These are phyloP conservation scores for Epistrophe grossulariae DNA, from an alignment of 2,888 invertebrate genomes.

Conservation along the genomic window DNA sequence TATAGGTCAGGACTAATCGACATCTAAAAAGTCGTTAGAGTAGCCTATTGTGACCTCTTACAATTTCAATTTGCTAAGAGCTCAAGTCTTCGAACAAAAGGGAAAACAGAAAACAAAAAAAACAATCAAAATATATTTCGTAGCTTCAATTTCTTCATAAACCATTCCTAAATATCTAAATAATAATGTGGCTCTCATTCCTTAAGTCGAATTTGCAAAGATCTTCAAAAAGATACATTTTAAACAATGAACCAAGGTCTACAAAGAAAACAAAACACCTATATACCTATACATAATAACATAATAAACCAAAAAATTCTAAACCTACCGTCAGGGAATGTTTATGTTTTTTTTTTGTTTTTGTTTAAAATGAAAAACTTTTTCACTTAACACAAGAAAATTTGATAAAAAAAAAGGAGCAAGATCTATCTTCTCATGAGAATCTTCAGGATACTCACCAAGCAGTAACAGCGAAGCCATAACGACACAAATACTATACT, in stretches of 20 bases:
- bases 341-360: slow-evolving; percentile 15
- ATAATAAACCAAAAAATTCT: slow-evolving; percentile 39
- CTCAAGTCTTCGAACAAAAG: background rate
- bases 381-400: slow-evolving; percentile 75
- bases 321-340: slow-evolving; percentile 30
- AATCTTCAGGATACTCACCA: slow-evolving; percentile 13
- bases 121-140: slow-evolving; percentile 7
- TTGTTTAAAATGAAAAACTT: slow-evolving; percentile 58
- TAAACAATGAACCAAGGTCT: slow-evolving; percentile 25
- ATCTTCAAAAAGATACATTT: slow-evolving; percentile 16
- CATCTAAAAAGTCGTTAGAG: background rate
- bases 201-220: background rate
- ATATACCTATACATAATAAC: slow-evolving; percentile 5
- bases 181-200: background rate
- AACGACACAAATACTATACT: slow-evolving; percentile 57
- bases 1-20: background rate
- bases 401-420: slow-evolving; percentile 57
- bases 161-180: slow-evolving; percentile 11
- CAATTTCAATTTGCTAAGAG: background rate
- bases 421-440: slow-evolving; percentile 51
- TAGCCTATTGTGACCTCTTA: background rate
- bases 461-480: slow-evolving; percentile 44
- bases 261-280: slow-evolving; percentile 1
- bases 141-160: slow-evolving; percentile 14
- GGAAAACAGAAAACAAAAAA: background rate